A percentile compares a stretch with the other conserved stretches of the same genome.
phyloP scores from a whole-genome alignment of 2,113 vertebrate genomes.

The Chionis minor region DNA sequence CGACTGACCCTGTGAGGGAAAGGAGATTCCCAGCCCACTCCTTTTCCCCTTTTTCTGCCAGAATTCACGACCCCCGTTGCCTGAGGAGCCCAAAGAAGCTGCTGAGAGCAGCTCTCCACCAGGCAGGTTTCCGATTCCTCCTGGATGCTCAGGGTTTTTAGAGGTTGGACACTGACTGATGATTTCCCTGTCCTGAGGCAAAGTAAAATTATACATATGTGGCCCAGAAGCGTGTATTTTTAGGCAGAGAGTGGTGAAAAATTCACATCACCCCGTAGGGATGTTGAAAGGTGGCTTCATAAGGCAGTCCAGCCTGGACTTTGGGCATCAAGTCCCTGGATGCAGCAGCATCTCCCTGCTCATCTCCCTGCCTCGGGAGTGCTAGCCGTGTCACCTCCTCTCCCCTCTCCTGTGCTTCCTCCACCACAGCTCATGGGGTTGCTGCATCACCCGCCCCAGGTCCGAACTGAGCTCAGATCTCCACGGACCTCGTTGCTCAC shows the following conservation, averaged over 20 bases:
- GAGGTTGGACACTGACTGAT: neutral
- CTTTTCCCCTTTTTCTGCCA: neutral
- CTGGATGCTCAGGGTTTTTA: neutral
- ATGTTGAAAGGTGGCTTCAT: neutral
- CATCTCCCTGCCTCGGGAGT: rapidly evolving
- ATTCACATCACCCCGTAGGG: neutral
- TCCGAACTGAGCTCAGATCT: neutral
- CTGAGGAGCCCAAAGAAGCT: neutral
- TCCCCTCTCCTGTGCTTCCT: neutral
- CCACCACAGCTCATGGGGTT: neutral
- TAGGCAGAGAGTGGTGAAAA: neutral
- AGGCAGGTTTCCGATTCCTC: neutral
- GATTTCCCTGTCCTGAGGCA: neutral
- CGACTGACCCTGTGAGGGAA: rapidly evolving
- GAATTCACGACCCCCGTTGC: neutral
- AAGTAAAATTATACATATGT: neutral
- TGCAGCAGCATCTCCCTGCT: neutral
- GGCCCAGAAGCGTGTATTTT: neutral
- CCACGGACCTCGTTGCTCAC: neutral
- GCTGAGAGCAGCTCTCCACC: neutral
- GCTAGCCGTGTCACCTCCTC: neutral
- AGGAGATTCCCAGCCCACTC: neutral
- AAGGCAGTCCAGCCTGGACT: neutral
- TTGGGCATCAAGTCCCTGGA: neutral
- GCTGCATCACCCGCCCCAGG: neutral